Base-by-base conservation (phyloP, 2,113 vertebrate genomes). In the Myrmecophaga tridactyla region DNA sequence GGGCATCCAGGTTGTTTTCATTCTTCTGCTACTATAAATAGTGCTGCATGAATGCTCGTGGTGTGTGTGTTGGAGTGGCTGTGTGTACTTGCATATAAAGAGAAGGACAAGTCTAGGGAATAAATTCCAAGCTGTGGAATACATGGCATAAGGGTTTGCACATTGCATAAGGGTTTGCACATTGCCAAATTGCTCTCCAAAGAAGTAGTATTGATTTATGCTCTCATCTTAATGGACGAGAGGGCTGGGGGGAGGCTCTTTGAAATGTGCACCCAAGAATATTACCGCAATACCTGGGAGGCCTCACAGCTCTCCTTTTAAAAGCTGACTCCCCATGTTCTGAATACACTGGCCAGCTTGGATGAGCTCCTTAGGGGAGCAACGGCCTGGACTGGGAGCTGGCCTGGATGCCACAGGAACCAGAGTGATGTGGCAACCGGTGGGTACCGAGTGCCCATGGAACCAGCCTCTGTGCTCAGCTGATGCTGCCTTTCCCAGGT, bases 381-480 rank as follows among this genome's bases (percentile, higher is more conserved):
- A 0, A 51, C 36, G n/a, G 4, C 21, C 56, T 48, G 89, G 46
- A 11, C 41, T 62, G 17, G 39, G 27, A 21, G 8, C n/a, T 63
- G 23, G 62, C 3, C 5, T 27, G 13, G 29, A 1, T 4, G 1
- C 31, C 25, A 6, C 25, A 0, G 2, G 39, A 29, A 9, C 0
- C 14, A 2, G 31, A 0, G 2, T 4, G 27, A 15, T 9, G 6
- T 3, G 0, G 5, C 0, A 48, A 20, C 51, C 6, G 1, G 1
- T 0, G 0, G 56, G 1, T 20, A 1, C 58, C 7, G 56, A 23
- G 43, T 1, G 46, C 25, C 0, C 46, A 2, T 0, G 27, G 48
- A 1, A 2, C 25, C 23, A 9, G n/a, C 15, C 31, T 41, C 63
- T 13, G 3, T 13, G 12, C 3, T 1, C 1, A 0, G 46, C 21